A percentile compares a stretch with the other conserved stretches of the same genome.
Conservation (phyloP, 2,797 vertebrate genomes). For the Lithobates pipiens region DNA sequence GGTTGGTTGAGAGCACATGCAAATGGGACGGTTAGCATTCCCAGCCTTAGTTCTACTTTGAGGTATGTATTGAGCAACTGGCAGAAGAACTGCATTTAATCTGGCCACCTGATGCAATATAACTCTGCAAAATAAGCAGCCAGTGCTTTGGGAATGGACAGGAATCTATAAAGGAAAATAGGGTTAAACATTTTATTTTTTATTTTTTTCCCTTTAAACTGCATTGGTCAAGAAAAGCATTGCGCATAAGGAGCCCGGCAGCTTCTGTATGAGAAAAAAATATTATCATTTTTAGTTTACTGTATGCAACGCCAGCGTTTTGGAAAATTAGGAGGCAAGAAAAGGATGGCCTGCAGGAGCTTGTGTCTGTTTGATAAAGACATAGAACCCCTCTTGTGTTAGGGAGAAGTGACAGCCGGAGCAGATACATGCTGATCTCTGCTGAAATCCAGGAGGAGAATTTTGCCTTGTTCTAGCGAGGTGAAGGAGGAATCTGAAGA, state of each 20-base stretch:
- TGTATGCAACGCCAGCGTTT: constrained; percentile 56
- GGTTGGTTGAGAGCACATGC: no score
- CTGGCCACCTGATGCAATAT: no score
- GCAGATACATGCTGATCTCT: constrained; percentile 60
- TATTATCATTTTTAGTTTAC: constrained; percentile 40
- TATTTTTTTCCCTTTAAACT: neutral
- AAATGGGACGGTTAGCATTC: no score
- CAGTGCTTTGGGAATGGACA: neutral
- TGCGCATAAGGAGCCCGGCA: neutral
- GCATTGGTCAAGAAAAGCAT: neutral
- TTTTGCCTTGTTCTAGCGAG: constrained; percentile 35
- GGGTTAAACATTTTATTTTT: neutral
- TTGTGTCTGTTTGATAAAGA: constrained; percentile 61
- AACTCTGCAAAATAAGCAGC: neutral
- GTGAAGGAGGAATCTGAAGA: constrained; percentile 42
- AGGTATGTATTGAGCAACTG: no score
- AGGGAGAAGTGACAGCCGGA: constrained; percentile 59
- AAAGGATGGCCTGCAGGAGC: constrained; percentile 56
- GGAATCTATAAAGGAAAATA: neutral
- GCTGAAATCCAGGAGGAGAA: constrained; percentile 43
- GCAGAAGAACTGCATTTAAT: no score
- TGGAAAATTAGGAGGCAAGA: constrained; percentile 54
- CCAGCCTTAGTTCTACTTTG: no score
- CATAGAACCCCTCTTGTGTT: constrained; percentile 49
- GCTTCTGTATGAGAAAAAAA: constrained; percentile 16